Conservation (phyloP, 1,140 invertebrate species). For the Zeugodacus cucurbitae region DNA sequence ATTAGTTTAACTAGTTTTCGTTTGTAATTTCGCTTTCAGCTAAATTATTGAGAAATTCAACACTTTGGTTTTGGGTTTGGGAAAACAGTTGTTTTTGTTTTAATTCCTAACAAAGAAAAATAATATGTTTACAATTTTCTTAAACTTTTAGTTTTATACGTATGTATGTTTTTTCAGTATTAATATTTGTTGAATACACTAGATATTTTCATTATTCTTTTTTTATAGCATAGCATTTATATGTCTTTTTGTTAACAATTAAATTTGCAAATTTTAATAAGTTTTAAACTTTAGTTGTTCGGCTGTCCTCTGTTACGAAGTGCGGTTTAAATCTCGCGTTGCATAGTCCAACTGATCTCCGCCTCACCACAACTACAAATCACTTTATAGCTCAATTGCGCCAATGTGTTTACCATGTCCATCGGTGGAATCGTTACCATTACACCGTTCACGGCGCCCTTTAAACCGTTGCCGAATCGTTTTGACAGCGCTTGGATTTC, state of each 20-base stretch:
- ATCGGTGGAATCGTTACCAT: conserved; percentile 75
- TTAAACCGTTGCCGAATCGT: conserved; percentile 73
- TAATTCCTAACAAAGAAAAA: conserved; percentile 37
- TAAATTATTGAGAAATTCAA: conserved; percentile 33
- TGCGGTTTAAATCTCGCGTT: conserved; percentile 73
- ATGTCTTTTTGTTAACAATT: conserved; percentile 27
- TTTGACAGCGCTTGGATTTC: conserved; percentile 75
- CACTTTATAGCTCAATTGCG: conserved; percentile 80
- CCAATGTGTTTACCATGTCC: conserved; percentile 76
- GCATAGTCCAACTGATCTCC: conserved; percentile 84
- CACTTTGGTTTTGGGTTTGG: neutral
- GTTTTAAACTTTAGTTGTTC: neutral
- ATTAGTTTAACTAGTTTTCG: neutral
- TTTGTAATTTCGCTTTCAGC: neutral
- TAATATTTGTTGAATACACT: conserved; percentile 20
- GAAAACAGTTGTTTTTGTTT: conserved; percentile 20
- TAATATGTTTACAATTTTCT: conserved; percentile 34
- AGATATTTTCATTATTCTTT: neutral
- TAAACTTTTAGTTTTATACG: conserved; percentile 2
- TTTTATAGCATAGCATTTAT: neutral
- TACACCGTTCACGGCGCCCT: conserved; percentile 75
- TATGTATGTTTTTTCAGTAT: conserved; percentile 17
- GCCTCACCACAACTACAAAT: conserved; percentile 80
- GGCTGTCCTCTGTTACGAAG: neutral
- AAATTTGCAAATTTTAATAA: conserved; percentile 1